These are phyloP conservation scores for Anniella stebbinsi DNA, from an alignment of 2,797 vertebrate species.

Conservation along the genomic window DNA sequence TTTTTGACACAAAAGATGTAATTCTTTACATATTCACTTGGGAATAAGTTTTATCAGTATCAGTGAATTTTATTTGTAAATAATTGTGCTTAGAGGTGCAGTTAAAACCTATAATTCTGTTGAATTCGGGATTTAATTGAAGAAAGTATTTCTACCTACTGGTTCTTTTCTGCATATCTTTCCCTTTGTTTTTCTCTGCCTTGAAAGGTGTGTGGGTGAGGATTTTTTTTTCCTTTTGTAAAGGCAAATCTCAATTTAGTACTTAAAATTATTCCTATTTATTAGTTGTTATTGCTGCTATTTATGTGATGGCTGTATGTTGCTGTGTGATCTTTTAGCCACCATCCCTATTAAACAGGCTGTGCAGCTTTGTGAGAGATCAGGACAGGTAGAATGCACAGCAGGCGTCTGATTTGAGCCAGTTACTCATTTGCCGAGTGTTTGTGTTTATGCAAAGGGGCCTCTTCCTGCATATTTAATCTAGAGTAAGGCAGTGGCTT, in stretches of 20 bases:
- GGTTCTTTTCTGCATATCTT: constrained; percentile 30
- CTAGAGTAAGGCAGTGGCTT: constrained; percentile 92
- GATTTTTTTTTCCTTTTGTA: constrained; percentile 62
- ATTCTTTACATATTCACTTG: not conserved
- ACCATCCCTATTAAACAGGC: constrained; percentile 73
- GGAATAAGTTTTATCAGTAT: not conserved
- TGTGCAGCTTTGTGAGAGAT: constrained; percentile 76
- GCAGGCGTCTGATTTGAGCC: constrained; percentile 89
- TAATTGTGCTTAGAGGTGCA: not conserved
- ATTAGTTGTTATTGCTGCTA: constrained; percentile 76
- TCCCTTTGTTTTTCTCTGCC: constrained; percentile 54
- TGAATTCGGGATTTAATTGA: constrained; percentile 47
- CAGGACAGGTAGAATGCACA: constrained; percentile 92
- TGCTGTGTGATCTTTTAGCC: constrained; percentile 60
- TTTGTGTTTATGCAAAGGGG: constrained; percentile 99
- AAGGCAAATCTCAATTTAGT: constrained; percentile 70
- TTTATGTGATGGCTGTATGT: constrained; percentile 60
- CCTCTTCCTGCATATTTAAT: constrained; percentile 99
- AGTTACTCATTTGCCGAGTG: constrained; percentile 95
- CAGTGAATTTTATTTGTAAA: constrained; percentile 31
- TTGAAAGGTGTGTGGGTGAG: constrained; percentile 67
- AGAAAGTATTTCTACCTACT: constrained; percentile 34
- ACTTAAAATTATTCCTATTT: constrained; percentile 71
- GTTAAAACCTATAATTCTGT: constrained; percentile 14
- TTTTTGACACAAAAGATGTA: not conserved